Evolutionary conservation across 92 coral and sea anemone genomes (phyloP).

Genomic region (Meandrina meandrites): DNA sequence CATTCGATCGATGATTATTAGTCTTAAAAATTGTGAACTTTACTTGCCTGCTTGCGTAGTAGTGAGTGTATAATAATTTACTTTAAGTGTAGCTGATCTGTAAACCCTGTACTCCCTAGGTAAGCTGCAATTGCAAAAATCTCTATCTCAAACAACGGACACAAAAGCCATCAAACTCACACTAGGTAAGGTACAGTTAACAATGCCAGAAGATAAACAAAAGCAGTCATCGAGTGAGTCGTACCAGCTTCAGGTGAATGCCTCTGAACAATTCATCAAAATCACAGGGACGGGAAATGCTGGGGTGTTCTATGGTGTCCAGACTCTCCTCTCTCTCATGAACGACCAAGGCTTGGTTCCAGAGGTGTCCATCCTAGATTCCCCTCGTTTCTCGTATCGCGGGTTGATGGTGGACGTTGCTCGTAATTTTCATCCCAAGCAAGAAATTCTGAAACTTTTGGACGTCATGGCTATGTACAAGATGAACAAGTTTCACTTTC

Average conservation of each 20-base stretch:
- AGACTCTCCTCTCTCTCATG: conserved; percentile 73
- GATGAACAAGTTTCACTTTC: conserved; percentile 82
- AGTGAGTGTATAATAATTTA: background rate
- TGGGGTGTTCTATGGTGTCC: conserved; percentile 87
- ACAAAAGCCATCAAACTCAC: conserved; percentile 8
- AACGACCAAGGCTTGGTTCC: conserved; percentile 58
- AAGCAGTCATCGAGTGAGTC: conserved; percentile 59
- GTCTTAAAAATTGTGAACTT: too few species aligned
- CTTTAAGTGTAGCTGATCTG: background rate
- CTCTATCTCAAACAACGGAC: background rate
- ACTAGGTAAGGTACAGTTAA: background rate
- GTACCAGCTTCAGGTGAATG: conserved; percentile 58
- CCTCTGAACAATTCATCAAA: conserved; percentile 28
- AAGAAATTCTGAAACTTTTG: conserved; percentile 61
- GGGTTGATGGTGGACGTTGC: conserved; percentile 90
- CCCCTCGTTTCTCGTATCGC: conserved; percentile 80
- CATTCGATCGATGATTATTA: too few species aligned
- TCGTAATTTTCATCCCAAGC: conserved; percentile 82
- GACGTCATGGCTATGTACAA: conserved; percentile 81
- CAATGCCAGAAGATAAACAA: background rate
- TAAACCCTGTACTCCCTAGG: background rate
- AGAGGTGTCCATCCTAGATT: conserved; percentile 65
- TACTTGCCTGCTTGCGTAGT: background rate
- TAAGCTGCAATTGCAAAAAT: conserved; percentile 17
- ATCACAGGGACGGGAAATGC: conserved; percentile 57